A percentile compares a stretch with the other conserved stretches of the same genome.
These are phyloP conservation scores for Neoniphon sammara DNA, from an alignment of 2,797 vertebrate genomes.

Conservation along the genomic window DNA sequence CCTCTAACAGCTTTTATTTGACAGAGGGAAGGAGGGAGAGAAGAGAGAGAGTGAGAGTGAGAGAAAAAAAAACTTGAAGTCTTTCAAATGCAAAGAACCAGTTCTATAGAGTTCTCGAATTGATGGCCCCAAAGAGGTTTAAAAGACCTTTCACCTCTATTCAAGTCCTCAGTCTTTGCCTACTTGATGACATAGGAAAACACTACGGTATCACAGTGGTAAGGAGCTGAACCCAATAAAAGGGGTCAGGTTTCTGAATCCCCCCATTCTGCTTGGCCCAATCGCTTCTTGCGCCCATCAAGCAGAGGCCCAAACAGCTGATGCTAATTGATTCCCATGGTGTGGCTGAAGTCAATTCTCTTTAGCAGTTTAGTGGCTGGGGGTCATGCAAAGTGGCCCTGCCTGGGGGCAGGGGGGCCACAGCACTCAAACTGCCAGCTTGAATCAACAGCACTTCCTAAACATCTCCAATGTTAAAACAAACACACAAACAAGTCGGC, in stretches of 20 bases:
- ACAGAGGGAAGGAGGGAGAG: constrained; percentile 82
- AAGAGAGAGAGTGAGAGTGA: constrained; percentile 75
- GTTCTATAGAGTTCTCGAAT: constrained; percentile 88
- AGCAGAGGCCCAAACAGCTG: constrained; percentile 86
- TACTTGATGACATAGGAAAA: constrained; percentile 91
- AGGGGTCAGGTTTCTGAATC: constrained; percentile 91
- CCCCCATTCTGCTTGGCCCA: constrained; percentile 86
- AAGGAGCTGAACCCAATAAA: constrained; percentile 96
- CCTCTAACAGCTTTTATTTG: constrained; percentile 91
- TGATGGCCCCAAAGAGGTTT: constrained; percentile 96
- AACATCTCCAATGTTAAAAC: constrained; percentile 82
- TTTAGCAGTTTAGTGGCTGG: constrained; percentile 83
- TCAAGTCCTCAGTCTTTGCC: constrained; percentile 88
- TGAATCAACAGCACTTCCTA: constrained; percentile 83
- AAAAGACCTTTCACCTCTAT: constrained; percentile 93
- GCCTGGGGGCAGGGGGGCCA: constrained; percentile 74
- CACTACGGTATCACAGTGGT: constrained; percentile 88
- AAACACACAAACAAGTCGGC: constrained; percentile 79
- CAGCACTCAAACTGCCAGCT: constrained; percentile 81
- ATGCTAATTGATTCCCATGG: constrained; percentile 91
- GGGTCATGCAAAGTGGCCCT: constrained; percentile 80
- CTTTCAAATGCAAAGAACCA: constrained; percentile 95
- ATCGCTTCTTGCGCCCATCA: constrained; percentile 85
- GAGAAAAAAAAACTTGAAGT: constrained; percentile 86
- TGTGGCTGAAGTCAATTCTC: constrained; percentile 85